Conservation (phyloP, 2,797 vertebrate genomes). For the Cyclopterus lumpus region DNA sequence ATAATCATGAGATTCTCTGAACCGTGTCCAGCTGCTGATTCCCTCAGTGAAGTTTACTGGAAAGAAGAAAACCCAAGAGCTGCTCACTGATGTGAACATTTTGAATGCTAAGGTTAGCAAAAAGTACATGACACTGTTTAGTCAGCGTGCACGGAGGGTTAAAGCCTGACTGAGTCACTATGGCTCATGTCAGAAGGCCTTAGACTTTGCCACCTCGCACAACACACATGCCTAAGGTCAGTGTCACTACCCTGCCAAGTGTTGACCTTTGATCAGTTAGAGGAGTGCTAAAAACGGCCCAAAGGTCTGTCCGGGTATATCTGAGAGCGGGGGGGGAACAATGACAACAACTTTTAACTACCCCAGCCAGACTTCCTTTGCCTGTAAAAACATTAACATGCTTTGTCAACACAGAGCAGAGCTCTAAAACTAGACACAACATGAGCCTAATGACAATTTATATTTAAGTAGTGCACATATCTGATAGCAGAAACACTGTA, state of each 20-base stretch:
- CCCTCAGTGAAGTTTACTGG: slow-evolving; percentile 12
- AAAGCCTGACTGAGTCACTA: slow-evolving; percentile 66
- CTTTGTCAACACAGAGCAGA: slow-evolving; percentile 47
- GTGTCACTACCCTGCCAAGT: slow-evolving; percentile 60
- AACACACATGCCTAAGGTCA: slow-evolving; percentile 65
- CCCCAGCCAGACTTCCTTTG: slow-evolving; percentile 15
- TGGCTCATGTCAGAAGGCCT: slow-evolving; percentile 67
- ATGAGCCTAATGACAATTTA: slow-evolving; percentile 8
- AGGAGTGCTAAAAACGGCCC: slow-evolving; percentile 55
- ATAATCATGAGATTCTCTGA: slow-evolving; percentile 48
- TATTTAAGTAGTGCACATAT: slow-evolving; percentile 13
- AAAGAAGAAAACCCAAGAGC: slow-evolving; percentile 12
- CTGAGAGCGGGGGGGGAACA: slow-evolving; percentile 33
- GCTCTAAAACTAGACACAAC: slow-evolving; percentile 17
- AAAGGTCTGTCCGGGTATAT: slow-evolving; percentile 49
- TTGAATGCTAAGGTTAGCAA: slow-evolving; percentile 35
- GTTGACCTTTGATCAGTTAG: slow-evolving; percentile 73
- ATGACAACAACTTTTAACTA: slow-evolving; percentile 56
- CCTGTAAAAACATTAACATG: slow-evolving; percentile 34
- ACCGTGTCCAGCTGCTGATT: slow-evolving; percentile 35
- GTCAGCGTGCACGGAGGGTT: slow-evolving; percentile 53
- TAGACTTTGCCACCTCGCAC: slow-evolving; percentile 67
- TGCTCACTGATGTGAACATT: slow-evolving; percentile 44
- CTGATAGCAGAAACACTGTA: not conserved
- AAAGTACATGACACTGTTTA: slow-evolving; percentile 45